These are phyloP conservation scores for Ligdia adustata DNA, from an alignment of 2,888 invertebrate species.

Conservation along the genomic window DNA sequence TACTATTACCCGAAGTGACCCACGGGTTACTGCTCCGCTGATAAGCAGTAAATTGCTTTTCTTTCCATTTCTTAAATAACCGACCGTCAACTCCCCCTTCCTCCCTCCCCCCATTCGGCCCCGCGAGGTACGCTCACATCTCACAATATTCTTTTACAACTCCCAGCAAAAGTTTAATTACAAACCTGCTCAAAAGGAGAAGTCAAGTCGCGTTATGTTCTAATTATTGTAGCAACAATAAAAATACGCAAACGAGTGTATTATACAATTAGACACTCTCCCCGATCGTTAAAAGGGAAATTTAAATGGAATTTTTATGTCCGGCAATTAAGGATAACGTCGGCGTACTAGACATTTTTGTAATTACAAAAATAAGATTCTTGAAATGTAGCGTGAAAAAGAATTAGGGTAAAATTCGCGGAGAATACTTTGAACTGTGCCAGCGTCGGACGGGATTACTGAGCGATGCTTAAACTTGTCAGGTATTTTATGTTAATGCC, in stretches of 20 bases:
- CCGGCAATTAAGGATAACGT: slow-evolving; percentile 84
- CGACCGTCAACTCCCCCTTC: slow-evolving; percentile 46
- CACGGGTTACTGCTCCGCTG: slow-evolving; percentile 65
- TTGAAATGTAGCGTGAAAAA: slow-evolving; percentile 84
- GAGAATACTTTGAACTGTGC: slow-evolving; percentile 69
- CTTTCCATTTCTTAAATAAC: slow-evolving; percentile 79
- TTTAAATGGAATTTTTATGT: slow-evolving; percentile 85
- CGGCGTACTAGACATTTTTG: slow-evolving; percentile 83
- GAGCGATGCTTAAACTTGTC: slow-evolving; percentile 56
- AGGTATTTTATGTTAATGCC: slow-evolving; percentile 46
- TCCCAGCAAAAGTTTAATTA: slow-evolving; percentile 77
- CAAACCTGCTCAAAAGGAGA: slow-evolving; percentile 69
- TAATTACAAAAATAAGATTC: slow-evolving; percentile 85
- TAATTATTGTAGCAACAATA: slow-evolving; percentile 83
- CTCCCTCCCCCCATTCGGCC: slow-evolving; percentile 43
- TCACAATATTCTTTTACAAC: slow-evolving; percentile 72
- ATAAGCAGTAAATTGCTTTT: slow-evolving; percentile 81
- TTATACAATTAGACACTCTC: slow-evolving; percentile 84
- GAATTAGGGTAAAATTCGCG: slow-evolving; percentile 77
- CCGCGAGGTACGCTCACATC: slow-evolving; percentile 59
- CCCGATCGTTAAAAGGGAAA: slow-evolving; percentile 84
- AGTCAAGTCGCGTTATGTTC: slow-evolving; percentile 79
- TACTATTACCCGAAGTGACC: slow-evolving; percentile 65
- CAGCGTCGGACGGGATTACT: slow-evolving; percentile 68
- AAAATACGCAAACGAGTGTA: slow-evolving; percentile 85